Base-by-base conservation (phyloP, 1,140 invertebrate genomes). In the Whitmania pigra region DNA sequence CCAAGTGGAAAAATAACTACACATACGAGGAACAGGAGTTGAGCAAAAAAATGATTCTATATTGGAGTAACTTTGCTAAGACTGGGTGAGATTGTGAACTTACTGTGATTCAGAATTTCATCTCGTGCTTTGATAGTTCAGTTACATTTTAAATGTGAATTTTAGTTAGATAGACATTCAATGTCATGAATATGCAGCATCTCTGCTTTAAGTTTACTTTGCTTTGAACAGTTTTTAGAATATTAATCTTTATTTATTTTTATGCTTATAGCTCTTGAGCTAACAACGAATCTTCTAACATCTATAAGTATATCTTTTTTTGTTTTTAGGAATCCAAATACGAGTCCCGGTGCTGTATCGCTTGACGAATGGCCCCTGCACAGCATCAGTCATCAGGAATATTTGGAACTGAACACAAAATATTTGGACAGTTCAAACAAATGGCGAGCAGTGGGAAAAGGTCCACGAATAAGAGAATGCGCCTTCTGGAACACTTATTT, bases 401-500 rank as follows among this genome's bases (percentile, higher is more conserved):
- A 89, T 82, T 84, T 96, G 69, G 90, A 90, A 1, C 82, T 97
- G 69, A 88, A 88, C 74, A 86, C 89, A 0, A 92, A 93, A 80
- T 87, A 86, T 17, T 74, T 82, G 54, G 78, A 71, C 76, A n/a
- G 29, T 40, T 22, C 53, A 18, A 69, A 75, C 49, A 74, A 74
- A 55, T 57, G 60, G 43, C 66, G 67, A 22, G 53, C 72, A n/a
- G 88, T 90, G 27, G 92, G 92, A 13, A 86, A 87, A 71, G 94
- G 92, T 22, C 89, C 90, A 7, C 85, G 92, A 73, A 86, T 91
- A 72, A 92, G 91, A 82, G 88, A 95, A 80, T 96, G 94, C 84
- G 91, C 91, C 70, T 97, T 97, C 83, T 97, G 94, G 93, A 92
- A 93, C 80, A 89, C 92, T 78, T 94, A 94, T 80, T 85, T 96